Conservation (phyloP, 2,888 invertebrate species). For the Keiferia lycopersicella region DNA sequence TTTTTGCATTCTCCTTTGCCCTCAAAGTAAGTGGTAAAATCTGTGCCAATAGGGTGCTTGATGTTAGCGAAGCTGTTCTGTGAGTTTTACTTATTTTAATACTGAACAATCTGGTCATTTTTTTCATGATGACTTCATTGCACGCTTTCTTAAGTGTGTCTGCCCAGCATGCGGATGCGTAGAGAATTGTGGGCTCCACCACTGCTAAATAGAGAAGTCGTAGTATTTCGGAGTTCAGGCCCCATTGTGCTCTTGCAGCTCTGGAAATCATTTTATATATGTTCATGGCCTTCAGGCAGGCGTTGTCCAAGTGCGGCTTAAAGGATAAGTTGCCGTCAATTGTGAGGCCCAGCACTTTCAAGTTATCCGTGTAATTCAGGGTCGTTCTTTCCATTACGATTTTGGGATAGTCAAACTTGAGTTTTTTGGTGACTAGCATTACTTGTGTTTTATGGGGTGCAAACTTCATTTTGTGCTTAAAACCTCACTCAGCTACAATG, state of each 20-base stretch:
- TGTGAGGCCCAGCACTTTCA: slow-evolving; percentile 7
- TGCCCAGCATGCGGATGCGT: background rate
- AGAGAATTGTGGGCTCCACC: background rate
- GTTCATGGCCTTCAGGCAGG: slow-evolving; percentile 14
- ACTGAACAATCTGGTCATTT: background rate
- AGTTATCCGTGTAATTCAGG: background rate
- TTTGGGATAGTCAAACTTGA: background rate
- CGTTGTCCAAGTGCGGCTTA: background rate
- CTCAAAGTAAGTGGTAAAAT: background rate
- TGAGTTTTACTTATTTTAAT: background rate
- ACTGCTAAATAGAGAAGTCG: too few species aligned
- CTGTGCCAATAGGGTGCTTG: background rate
- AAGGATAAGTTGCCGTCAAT: background rate
- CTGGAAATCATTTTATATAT: slow-evolving; percentile 20
- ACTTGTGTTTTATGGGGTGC: background rate
- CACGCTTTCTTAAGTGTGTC: background rate
- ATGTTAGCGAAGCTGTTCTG: background rate
- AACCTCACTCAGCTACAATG: background rate
- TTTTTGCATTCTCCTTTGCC: background rate
- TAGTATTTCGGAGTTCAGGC: too few species aligned
- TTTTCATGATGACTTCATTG: background rate
- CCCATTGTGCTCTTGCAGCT: slow-evolving; percentile 18
- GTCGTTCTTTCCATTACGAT: background rate
- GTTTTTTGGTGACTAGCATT: background rate
- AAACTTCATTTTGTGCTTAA: background rate